Conservation (phyloP, 2,888 invertebrate genomes). For the Drosophila greeni region DNA sequence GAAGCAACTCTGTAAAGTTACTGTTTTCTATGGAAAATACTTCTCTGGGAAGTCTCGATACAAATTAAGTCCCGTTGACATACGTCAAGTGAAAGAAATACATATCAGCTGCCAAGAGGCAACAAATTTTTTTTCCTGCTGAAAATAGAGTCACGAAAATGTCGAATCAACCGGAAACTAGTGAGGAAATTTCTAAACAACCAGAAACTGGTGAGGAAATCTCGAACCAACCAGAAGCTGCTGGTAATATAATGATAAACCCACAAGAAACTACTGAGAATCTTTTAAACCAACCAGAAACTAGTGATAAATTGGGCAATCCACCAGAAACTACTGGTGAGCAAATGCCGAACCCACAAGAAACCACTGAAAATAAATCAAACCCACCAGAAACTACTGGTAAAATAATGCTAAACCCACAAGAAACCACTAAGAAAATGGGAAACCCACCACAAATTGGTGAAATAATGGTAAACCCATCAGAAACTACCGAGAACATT, state of each 20-base stretch:
- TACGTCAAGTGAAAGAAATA: neutral
- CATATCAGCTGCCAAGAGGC: neutral
- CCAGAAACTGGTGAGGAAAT: neutral
- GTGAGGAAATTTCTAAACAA: neutral
- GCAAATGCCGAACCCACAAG: neutral
- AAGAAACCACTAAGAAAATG: too few species aligned
- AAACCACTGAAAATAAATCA: too few species aligned
- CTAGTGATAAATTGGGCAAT: too few species aligned
- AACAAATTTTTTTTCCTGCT: neutral
- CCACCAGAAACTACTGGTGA: too few species aligned
- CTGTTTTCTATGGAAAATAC: too few species aligned
- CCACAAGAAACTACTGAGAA: too few species aligned
- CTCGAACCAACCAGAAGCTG: too few species aligned
- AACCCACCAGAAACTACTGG: too few species aligned
- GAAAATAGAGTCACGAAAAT: neutral
- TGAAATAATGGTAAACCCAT: neutral
- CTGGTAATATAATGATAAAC: too few species aligned
- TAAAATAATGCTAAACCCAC: too few species aligned
- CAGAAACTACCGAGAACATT: neutral
- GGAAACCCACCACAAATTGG: neutral
- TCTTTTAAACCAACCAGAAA: too few species aligned
- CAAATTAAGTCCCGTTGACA: neutral
- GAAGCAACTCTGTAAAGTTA: conserved; percentile 2
- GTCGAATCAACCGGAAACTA: neutral
- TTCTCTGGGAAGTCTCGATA: neutral